These are phyloP conservation scores for Halichoerus grypus DNA, from an alignment of 2,113 vertebrate species.

Conservation along the genomic window DNA sequence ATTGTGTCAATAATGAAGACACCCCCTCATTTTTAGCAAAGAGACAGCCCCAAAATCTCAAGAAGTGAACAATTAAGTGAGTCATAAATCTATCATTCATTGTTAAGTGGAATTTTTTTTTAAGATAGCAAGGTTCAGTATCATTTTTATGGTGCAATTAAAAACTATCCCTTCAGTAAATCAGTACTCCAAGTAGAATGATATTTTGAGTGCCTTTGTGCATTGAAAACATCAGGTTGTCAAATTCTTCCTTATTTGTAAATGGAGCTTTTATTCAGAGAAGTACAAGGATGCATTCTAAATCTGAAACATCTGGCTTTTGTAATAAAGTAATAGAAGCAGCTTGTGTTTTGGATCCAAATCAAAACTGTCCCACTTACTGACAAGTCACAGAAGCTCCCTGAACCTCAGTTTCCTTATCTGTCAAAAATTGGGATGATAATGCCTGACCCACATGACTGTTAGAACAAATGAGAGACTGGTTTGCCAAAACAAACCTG, in stretches of 20 bases:
- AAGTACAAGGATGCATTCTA: constrained; percentile 57
- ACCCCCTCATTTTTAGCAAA: constrained; percentile 81
- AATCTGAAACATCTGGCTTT: constrained; percentile 79
- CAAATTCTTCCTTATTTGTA: constrained; percentile 62
- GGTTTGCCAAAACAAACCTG: background rate
- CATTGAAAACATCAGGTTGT: constrained; percentile 28
- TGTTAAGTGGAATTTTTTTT: constrained; percentile 81
- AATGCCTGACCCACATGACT: background rate
- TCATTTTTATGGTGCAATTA: constrained; percentile 76
- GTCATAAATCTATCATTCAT: constrained; percentile 84
- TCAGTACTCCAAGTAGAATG: constrained; percentile 37
- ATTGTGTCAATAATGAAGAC: constrained; percentile 85
- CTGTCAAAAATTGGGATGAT: background rate
- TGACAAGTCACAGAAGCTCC: background rate
- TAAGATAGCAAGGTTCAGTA: constrained; percentile 80
- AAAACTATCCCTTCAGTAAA: constrained; percentile 74
- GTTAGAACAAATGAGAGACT: background rate
- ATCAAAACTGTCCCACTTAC: constrained; percentile 35
- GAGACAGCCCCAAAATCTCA: constrained; percentile 82
- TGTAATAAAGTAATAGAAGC: constrained; percentile 64
- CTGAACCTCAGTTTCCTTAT: constrained; percentile 22
- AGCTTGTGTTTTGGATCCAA: constrained; percentile 59
- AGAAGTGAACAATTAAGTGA: constrained; percentile 86
- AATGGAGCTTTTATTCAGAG: constrained; percentile 56
- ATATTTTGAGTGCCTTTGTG: background rate